phyloP scores from a whole-genome alignment of 2,113 vertebrate species.

The Onychostruthus taczanowskii region DNA sequence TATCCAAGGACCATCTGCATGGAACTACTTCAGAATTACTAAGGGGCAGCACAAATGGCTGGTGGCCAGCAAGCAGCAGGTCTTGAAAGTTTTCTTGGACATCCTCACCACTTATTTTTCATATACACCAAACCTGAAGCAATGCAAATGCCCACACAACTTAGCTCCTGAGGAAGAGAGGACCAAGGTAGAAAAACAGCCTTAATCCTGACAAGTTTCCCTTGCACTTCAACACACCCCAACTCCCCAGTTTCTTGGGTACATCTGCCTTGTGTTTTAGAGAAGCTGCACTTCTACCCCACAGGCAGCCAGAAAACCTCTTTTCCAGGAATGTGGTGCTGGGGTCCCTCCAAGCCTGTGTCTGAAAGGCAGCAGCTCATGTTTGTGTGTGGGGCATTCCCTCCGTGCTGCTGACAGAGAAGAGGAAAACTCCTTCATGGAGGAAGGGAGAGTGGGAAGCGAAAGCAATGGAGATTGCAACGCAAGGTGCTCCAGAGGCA shows the following conservation, averaged over 20 bases:
- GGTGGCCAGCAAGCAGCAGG: not conserved
- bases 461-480: not conserved
- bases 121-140: not conserved
- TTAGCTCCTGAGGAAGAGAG: not conserved
- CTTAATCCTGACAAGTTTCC: not conserved
- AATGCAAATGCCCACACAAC: not conserved
- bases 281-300: not conserved
- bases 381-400: not conserved
- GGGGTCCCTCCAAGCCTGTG: not conserved
- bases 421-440: not conserved
- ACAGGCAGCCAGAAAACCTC: not conserved
- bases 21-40: not conserved
- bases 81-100: not conserved
- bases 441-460: not conserved
- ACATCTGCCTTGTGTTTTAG: not conserved
- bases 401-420: not conserved
- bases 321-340: rapidly evolving
- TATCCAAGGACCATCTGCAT: not conserved
- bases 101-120: not conserved
- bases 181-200: not conserved
- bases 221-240: not conserved
- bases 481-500: not conserved
- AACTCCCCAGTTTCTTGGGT: not conserved
- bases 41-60: not conserved
- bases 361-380: not conserved